Evolutionary conservation across 2,113 vertebrate species (phyloP).

Genomic region (Mionectes macconnelli): DNA sequence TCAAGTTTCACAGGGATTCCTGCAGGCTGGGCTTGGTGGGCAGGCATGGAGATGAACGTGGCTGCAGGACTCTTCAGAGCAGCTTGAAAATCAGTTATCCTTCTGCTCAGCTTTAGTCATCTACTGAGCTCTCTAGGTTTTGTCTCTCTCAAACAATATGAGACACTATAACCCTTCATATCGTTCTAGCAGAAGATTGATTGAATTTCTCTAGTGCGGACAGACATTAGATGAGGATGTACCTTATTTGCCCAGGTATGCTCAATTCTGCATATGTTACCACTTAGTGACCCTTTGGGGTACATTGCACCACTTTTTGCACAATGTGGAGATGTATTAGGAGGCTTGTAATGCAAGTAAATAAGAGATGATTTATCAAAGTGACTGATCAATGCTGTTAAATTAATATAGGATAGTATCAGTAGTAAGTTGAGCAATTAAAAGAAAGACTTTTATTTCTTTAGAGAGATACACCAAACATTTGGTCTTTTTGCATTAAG

Average conservation of each 20-base stretch:
- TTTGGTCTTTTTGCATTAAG: conserved; percentile 51
- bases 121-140: neutral
- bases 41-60: neutral
- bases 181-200: neutral
- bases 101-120: neutral
- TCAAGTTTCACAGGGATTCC: neutral
- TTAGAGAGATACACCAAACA: conserved; percentile 45
- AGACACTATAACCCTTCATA: neutral
- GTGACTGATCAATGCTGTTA: conserved; percentile 39
- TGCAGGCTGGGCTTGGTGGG: neutral
- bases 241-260: neutral
- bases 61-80: neutral
- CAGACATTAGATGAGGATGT: neutral
- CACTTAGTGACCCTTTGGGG: conserved; percentile 29
- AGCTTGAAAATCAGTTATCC: neutral
- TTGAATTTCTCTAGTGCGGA: neutral
- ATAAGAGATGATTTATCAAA: conserved; percentile 53
- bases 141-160: neutral
- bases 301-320: neutral
- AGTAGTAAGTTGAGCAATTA: conserved; percentile 23
- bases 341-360: conserved; percentile 51
- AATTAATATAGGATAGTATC: conserved; percentile 53
- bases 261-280: neutral
- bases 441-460: conserved; percentile 34
- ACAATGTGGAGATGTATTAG: conserved; percentile 7